phyloP scores from a whole-genome alignment of 2,797 vertebrate genomes.

The Hypotaenidia philippensis region DNA sequence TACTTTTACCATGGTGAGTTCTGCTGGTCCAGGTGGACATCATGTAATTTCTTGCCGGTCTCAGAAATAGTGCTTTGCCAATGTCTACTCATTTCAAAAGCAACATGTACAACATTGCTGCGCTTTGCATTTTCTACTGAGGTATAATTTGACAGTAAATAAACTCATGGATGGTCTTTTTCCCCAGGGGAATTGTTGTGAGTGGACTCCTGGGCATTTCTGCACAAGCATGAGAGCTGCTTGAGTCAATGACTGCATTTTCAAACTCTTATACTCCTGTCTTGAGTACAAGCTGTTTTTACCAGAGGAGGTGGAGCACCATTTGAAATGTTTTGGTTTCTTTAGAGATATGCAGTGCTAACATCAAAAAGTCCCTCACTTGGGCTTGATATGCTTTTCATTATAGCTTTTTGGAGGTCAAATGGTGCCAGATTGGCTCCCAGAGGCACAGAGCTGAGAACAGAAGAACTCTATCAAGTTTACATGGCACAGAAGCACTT shows the following conservation, averaged over 20 bases:
- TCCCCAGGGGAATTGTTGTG: rapidly evolving
- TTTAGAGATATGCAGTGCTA: not conserved
- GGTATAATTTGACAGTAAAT: rapidly evolving
- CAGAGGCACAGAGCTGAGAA: conserved; percentile 22
- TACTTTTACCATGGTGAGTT: not conserved
- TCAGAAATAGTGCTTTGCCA: not conserved
- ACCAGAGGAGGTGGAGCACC: not conserved
- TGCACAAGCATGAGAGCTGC: not conserved
- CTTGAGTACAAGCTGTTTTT: not conserved
- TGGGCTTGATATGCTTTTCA: conserved; percentile 40
- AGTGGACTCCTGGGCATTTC: not conserved
- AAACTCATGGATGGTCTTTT: not conserved
- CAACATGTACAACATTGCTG: no score
- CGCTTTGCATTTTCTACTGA: not conserved
- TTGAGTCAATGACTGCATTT: not conserved
- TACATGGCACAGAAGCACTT: conserved; percentile 32
- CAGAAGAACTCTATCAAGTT: conserved; percentile 46
- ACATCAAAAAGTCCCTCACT: conserved; percentile 24
- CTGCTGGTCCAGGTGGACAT: not conserved
- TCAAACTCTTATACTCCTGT: not conserved
- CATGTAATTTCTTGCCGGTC: not conserved
- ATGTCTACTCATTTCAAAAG: not conserved
- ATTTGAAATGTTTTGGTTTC: not conserved
- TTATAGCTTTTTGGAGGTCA: conserved; percentile 47
- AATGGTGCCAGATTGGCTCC: not conserved